Conservation (phyloP, 1,140 invertebrate genomes). For the Eciton burchellii region DNA sequence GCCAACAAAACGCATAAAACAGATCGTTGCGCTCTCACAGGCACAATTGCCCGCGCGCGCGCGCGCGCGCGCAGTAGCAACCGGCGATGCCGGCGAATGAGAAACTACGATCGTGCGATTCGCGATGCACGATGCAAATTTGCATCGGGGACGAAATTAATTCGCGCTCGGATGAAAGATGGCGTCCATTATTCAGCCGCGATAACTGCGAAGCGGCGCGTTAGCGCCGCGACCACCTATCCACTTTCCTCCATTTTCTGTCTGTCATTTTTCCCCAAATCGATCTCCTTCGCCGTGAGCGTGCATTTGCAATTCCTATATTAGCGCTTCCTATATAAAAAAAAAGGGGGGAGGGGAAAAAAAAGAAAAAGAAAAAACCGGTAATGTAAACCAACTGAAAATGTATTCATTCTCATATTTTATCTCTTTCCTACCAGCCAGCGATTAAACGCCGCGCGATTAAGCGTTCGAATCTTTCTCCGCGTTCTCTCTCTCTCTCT, state of each 20-base stretch:
- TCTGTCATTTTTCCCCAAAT: too few relatives aligned
- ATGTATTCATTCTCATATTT: slow-evolving; percentile 2
- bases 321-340: too few relatives aligned
- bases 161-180: slow-evolving; percentile 14
- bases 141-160: not conserved
- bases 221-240: too few relatives aligned
- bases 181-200: not conserved
- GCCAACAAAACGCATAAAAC: not conserved
- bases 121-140: slow-evolving; percentile 4
- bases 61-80: slow-evolving; percentile 15
- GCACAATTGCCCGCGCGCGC: too few relatives aligned
- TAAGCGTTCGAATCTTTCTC: not conserved
- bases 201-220: too few relatives aligned
- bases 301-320: too few relatives aligned
- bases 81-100: slow-evolving; percentile 8
- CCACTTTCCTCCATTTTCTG: too few relatives aligned
- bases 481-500: not conserved
- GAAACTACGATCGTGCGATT: slow-evolving; percentile 35
- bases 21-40: slow-evolving; percentile 12
- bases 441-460: not conserved
- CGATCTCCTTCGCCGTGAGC: not conserved
- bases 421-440: not conserved
- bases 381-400: not conserved
- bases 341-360: too few relatives aligned
- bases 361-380: too few relatives aligned